These are phyloP conservation scores for Tenrec ecaudatus DNA, from an alignment of 2,113 vertebrate species.

Conservation along the genomic window DNA sequence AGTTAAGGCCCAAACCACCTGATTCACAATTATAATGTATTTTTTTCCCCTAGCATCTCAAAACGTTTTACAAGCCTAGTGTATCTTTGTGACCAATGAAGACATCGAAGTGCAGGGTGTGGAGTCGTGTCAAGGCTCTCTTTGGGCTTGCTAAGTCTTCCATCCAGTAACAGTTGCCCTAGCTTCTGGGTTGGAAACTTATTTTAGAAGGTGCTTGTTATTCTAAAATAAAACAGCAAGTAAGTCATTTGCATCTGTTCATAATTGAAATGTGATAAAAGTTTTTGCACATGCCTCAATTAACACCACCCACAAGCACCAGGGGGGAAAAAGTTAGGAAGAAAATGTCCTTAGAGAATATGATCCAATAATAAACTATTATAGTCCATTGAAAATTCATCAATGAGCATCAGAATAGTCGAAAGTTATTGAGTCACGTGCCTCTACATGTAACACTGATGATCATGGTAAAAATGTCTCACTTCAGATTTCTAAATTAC, in stretches of 20 bases:
- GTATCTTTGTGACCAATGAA: constrained; percentile 39
- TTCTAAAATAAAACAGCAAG: constrained; percentile 75
- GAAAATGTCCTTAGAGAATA: constrained; percentile 68
- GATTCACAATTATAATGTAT: neutral
- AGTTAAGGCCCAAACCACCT: constrained; percentile 28
- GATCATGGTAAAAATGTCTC: constrained; percentile 21
- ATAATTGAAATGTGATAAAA: constrained; percentile 76
- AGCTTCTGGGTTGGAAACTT: constrained; percentile 67
- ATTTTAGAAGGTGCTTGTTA: constrained; percentile 74
- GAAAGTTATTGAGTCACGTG: constrained; percentile 34
- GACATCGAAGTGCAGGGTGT: constrained; percentile 41
- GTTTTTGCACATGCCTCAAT: constrained; percentile 71
- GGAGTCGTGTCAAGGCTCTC: constrained; percentile 26
- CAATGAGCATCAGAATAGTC: constrained; percentile 50
- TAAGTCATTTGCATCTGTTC: constrained; percentile 76
- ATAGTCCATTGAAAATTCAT: constrained; percentile 33
- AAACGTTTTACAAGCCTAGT: neutral
- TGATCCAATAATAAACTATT: constrained; percentile 59
- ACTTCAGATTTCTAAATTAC: constrained; percentile 18
- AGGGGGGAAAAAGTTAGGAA: constrained; percentile 29
- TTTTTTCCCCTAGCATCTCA: constrained; percentile 46
- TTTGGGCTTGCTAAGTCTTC: constrained; percentile 36
- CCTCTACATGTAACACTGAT: constrained; percentile 16
- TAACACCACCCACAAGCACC: constrained; percentile 72
- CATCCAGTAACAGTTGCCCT: neutral